Evolutionary conservation across 2,888 invertebrate species (phyloP).

Genomic region (Lepidocyrtinus sp.): DNA sequence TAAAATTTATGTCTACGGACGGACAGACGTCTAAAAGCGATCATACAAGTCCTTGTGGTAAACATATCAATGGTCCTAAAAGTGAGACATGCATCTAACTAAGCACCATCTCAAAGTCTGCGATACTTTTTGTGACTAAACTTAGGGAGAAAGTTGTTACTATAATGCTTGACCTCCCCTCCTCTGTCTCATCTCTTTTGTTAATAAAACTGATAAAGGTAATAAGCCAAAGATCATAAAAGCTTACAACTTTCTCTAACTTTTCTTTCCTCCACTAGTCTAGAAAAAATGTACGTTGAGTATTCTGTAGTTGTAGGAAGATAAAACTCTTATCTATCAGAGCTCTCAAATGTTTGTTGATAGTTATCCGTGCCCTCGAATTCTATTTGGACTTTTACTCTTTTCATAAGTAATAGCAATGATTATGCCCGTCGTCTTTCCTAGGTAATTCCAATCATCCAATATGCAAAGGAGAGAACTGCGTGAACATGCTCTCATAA

Average conservation of each 20-base stretch:
- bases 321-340: not conserved
- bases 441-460: slow-evolving; percentile 5
- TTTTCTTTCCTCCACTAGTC: too few relatives aligned
- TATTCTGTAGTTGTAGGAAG: too few relatives aligned
- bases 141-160: slow-evolving; percentile 1
- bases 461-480: slow-evolving; percentile 6
- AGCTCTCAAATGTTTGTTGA: not conserved
- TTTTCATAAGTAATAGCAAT: too few relatives aligned
- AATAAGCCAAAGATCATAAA: slow-evolving; percentile 12
- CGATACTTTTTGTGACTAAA: too few relatives aligned
- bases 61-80: too few relatives aligned
- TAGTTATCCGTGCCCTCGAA: not conserved
- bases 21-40: too few relatives aligned
- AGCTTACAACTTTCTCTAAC: not conserved
- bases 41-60: too few relatives aligned
- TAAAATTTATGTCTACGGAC: too few relatives aligned
- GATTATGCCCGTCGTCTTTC: not conserved
- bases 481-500: not conserved
- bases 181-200: not conserved
- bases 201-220: slow-evolving; percentile 3
- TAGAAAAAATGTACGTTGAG: too few relatives aligned
- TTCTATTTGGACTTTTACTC: too few relatives aligned
- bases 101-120: too few relatives aligned
- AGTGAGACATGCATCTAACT: too few relatives aligned
- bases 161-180: not conserved